phyloP scores from a whole-genome alignment of 2,113 vertebrate species.

The Nothoprocta pentlandii region DNA sequence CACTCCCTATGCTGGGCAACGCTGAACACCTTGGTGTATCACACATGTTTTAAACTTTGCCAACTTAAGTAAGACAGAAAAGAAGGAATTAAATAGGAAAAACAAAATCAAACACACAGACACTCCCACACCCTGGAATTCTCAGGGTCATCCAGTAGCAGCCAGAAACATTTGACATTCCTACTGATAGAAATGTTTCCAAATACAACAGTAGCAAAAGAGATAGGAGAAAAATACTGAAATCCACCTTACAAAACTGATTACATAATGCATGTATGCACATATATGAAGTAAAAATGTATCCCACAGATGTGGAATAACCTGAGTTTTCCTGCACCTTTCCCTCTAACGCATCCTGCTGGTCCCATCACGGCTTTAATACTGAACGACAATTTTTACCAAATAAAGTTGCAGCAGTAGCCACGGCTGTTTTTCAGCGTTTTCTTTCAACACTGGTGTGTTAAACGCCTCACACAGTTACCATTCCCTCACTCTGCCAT shows the following conservation, averaged over 20 bases:
- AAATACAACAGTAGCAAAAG: neutral
- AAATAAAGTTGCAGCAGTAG: too few relatives aligned
- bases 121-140: neutral
- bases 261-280: too few relatives aligned
- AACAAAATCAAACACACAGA: too few relatives aligned
- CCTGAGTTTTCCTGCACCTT: neutral
- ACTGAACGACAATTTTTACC: too few relatives aligned
- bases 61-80: neutral
- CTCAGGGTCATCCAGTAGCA: neutral
- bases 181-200: neutral
- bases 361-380: neutral
- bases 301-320: neutral
- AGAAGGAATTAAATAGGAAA: neutral
- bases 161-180: neutral
- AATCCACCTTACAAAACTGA: neutral
- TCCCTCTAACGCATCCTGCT: neutral
- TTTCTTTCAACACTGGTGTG: too few relatives aligned
- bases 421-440: too few relatives aligned
- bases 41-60: fast-evolving
- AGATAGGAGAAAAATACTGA: neutral
- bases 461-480: too few relatives aligned
- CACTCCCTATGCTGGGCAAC: neutral
- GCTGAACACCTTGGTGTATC: neutral
- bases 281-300: neutral
- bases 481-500: too few relatives aligned